Percentiles rank a stretch among this genome's conserved stretches.
Conservation (phyloP, 2,797 vertebrate species). For the Megalops cyprinoides region DNA sequence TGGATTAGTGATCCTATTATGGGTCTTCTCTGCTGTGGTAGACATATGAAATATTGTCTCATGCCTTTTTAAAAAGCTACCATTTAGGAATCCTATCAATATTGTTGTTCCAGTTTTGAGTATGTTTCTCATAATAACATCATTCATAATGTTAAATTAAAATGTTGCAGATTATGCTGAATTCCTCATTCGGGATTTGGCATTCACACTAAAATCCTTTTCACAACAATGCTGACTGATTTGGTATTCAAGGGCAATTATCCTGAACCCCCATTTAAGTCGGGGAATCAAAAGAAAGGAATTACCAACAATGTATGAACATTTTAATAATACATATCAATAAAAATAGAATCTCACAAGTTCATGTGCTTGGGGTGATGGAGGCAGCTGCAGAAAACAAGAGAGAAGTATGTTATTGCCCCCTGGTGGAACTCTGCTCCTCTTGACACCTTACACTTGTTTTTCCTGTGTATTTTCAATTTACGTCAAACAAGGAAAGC, state of each 20-base stretch:
- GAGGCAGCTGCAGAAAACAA: neutral
- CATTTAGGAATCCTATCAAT: neutral
- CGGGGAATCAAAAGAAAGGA: constrained; percentile 45
- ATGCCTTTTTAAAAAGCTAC: neutral
- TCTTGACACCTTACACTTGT: neutral
- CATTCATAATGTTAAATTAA: neutral
- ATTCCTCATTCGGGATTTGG: neutral
- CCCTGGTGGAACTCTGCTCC: constrained; percentile 53
- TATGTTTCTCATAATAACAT: neutral
- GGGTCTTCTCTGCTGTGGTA: neutral
- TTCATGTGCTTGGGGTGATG: neutral
- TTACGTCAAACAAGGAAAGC: constrained; percentile 8
- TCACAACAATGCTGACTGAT: constrained; percentile 4
- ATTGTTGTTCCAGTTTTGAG: neutral
- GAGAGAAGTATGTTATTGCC: constrained; percentile 60
- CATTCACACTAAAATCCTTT: neutral
- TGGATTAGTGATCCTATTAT: neutral
- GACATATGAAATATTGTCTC: neutral
- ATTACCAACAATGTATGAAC: constrained; percentile 52
- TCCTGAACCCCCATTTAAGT: constrained; percentile 54
- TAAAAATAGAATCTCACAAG: constrained; percentile 60
- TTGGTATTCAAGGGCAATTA: neutral
- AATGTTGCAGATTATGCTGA: neutral
- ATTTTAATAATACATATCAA: constrained; percentile 58
- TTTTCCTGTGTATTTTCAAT: neutral